Conservation (phyloP, 2,113 vertebrate species). For the Calypte anna region DNA sequence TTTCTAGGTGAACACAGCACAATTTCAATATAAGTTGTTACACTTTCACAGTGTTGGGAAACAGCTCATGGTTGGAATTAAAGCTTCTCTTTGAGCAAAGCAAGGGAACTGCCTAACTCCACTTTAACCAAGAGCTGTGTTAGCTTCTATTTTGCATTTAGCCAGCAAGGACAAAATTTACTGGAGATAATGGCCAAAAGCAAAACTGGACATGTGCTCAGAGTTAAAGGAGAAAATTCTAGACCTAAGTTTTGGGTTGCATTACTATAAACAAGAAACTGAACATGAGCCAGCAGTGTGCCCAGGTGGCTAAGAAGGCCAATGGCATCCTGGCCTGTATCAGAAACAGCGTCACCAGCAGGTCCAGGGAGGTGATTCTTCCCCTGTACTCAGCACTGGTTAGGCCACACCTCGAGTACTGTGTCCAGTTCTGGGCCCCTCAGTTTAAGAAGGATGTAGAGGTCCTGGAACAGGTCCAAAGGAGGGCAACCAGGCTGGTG, state of each 20-base stretch:
- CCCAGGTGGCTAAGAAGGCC: too few species aligned
- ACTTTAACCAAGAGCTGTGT: neutral
- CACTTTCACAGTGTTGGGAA: neutral
- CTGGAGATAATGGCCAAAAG: neutral
- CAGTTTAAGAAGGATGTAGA: too few species aligned
- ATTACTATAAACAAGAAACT: neutral
- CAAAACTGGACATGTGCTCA: neutral
- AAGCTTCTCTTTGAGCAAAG: neutral
- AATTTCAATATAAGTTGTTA: neutral
- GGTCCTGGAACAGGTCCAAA: too few species aligned
- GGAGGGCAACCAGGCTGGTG: too few species aligned
- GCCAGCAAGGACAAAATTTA: neutral
- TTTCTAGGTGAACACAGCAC: neutral
- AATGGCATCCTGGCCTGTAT: too few species aligned
- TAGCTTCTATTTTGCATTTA: neutral
- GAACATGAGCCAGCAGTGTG: too few species aligned
- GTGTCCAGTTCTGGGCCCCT: too few species aligned
- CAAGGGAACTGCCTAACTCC: neutral
- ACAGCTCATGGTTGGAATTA: neutral
- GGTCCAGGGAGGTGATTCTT: too few species aligned
- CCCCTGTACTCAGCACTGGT: too few species aligned
- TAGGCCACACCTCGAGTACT: too few species aligned
- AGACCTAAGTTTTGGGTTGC: neutral
- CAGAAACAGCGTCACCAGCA: too few species aligned
- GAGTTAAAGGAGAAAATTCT: neutral